A percentile compares a stretch with the other conserved stretches of the same genome.
phyloP scores from a whole-genome alignment of 2,888 invertebrate species.

The Apodemia duryi region DNA sequence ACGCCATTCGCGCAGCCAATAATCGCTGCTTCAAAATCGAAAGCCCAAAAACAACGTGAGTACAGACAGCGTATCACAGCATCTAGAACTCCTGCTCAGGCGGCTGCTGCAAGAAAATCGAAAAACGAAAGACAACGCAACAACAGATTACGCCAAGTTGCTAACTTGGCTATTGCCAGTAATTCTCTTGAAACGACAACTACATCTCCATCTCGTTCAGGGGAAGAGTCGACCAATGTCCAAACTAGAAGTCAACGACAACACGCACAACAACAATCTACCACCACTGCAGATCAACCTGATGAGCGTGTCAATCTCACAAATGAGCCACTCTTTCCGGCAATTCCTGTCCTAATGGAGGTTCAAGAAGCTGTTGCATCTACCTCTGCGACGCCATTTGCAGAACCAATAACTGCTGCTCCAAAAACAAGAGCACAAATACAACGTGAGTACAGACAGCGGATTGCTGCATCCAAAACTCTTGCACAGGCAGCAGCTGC shows the following conservation, averaged over 20 bases:
- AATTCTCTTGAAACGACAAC: too few species aligned
- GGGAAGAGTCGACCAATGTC: too few species aligned
- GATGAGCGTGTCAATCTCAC: too few species aligned
- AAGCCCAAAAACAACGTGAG: constrained; percentile 38
- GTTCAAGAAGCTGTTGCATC: constrained; percentile 23
- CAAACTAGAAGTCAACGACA: too few species aligned
- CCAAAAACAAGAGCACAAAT: constrained; percentile 33
- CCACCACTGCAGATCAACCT: too few species aligned
- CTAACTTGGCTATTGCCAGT: constrained; percentile 30
- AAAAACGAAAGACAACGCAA: constrained; percentile 34
- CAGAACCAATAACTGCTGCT: constrained; percentile 16
- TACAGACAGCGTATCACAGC: constrained; percentile 41
- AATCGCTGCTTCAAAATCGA: constrained; percentile 26
- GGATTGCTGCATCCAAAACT: constrained; percentile 39
- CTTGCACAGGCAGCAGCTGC: constrained; percentile 35
- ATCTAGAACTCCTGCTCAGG: constrained; percentile 39
- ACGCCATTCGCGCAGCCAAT: constrained; percentile 28
- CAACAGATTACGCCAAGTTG: constrained; percentile 37
- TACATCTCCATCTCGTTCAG: too few species aligned
- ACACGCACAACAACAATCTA: too few species aligned
- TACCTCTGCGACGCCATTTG: constrained; percentile 32
- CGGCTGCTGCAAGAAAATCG: constrained; percentile 33
- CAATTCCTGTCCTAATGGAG: too few species aligned
- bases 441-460: constrained; percentile 42
- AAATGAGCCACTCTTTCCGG: too few species aligned